Conservation (phyloP, 2,113 vertebrate genomes). For the Phylloscopus trochiloides region DNA sequence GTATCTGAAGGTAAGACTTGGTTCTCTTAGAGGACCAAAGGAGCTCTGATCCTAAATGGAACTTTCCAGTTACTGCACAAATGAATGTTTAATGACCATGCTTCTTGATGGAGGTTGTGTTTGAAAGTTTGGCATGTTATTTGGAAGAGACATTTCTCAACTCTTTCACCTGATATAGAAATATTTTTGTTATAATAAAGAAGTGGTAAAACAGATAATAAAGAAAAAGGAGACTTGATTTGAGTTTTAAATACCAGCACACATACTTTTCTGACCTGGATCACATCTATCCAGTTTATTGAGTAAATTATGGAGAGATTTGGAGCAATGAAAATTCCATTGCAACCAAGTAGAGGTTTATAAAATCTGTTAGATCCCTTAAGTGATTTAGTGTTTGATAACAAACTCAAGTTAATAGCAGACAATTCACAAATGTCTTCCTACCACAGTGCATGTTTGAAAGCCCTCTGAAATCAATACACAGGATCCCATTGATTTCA, state of each 20-base stretch:
- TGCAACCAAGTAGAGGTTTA: neutral
- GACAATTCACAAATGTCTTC: neutral
- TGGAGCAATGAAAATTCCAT: neutral
- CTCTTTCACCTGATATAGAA: neutral
- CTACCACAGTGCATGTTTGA: neutral
- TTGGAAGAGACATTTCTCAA: neutral
- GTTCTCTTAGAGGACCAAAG: neutral
- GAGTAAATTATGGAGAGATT: neutral
- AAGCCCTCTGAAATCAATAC: neutral
- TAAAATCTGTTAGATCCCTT: neutral
- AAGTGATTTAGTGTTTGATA: neutral
- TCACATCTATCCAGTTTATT: neutral
- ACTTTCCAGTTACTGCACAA: neutral
- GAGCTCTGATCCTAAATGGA: neutral
- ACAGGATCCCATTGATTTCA: neutral
- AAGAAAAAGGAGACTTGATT: neutral
- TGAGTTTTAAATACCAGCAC: neutral
- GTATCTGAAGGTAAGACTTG: neutral
- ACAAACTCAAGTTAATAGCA: neutral
- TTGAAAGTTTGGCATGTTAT: neutral
- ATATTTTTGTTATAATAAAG: neutral
- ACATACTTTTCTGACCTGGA: neutral
- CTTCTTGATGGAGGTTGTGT: neutral
- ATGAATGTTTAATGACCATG: neutral
- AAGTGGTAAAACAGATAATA: neutral